These are phyloP conservation scores for Remorina albescens DNA, from an alignment of 2,797 vertebrate genomes.

Conservation along the genomic window DNA sequence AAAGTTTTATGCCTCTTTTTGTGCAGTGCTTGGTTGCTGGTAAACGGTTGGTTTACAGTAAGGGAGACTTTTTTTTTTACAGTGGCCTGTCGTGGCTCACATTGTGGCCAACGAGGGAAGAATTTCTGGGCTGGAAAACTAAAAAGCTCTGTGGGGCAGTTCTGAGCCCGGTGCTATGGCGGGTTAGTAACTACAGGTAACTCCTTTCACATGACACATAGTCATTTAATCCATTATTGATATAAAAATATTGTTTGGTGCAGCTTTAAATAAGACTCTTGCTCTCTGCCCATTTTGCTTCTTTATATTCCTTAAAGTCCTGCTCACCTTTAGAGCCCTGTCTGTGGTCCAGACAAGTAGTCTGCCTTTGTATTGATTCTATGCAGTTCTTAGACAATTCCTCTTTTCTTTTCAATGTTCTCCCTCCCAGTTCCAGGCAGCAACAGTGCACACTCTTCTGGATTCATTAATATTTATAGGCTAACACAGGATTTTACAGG, in stretches of 20 bases:
- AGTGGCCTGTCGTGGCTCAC: background rate
- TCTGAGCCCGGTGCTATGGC: background rate
- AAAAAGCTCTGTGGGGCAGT: background rate
- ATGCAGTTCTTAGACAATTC: constrained; percentile 25
- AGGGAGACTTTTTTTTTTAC: no score
- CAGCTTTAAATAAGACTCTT: constrained; percentile 17
- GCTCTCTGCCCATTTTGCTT: background rate
- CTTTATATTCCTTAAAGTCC: constrained; percentile 5
- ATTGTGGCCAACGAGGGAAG: constrained; percentile 1
- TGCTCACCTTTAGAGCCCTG: background rate
- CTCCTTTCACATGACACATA: background rate
- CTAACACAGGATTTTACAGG: constrained; percentile 59
- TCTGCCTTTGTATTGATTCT: constrained; percentile 37
- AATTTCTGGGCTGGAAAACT: background rate
- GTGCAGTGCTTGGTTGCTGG: no score
- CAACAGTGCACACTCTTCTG: constrained; percentile 37
- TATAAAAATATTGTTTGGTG: constrained; percentile 6
- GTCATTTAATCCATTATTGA: constrained; percentile 12
- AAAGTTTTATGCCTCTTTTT: background rate
- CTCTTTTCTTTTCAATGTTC: constrained; percentile 35
- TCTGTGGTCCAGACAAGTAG: constrained; percentile 7
- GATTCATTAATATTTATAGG: constrained; percentile 71
- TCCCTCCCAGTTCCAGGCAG: constrained; percentile 22
- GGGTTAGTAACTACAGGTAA: background rate
- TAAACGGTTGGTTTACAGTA: no score